Evolutionary conservation across 2,888 invertebrate species (phyloP).

Genomic region (Chrysina gloriosa): DNA sequence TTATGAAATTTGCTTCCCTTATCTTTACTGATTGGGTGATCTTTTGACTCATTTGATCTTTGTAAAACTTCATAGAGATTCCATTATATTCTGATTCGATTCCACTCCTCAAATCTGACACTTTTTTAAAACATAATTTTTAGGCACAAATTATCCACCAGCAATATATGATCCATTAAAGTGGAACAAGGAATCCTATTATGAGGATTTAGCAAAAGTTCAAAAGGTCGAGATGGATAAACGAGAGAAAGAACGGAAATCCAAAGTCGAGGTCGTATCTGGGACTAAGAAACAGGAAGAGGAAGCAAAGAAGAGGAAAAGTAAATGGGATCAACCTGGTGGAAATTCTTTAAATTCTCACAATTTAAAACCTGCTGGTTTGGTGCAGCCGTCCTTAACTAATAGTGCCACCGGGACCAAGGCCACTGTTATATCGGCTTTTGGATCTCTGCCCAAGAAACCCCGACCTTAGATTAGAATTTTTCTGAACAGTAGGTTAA

Average conservation of each 20-base stretch:
- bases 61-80: no score
- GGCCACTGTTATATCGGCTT: constrained; percentile 92
- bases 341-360: constrained; percentile 67
- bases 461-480: constrained; percentile 63
- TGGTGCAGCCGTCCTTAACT: constrained; percentile 80
- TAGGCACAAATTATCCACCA: constrained; percentile 91
- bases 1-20: no score
- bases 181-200: constrained; percentile 93
- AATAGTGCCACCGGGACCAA: constrained; percentile 89
- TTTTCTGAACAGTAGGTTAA: not conserved
- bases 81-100: no score
- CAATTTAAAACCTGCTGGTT: constrained; percentile 74
- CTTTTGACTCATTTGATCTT: no score
- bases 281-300: constrained; percentile 76
- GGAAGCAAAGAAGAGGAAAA: constrained; percentile 83
- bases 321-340: constrained; percentile 93
- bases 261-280: constrained; percentile 86
- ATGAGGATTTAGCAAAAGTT: constrained; percentile 89
- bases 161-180: constrained; percentile 92
- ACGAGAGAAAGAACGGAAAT: constrained; percentile 89
- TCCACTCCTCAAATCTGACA: no score
- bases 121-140: not conserved
- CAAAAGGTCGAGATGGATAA: constrained; percentile 94
- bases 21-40: no score
- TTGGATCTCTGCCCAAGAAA: constrained; percentile 91